Percentiles rank a stretch among this genome's conserved stretches.
These are phyloP conservation scores for Lasioglossum pauxillum DNA, from an alignment of 2,888 invertebrate genomes.

Conservation along the genomic window DNA sequence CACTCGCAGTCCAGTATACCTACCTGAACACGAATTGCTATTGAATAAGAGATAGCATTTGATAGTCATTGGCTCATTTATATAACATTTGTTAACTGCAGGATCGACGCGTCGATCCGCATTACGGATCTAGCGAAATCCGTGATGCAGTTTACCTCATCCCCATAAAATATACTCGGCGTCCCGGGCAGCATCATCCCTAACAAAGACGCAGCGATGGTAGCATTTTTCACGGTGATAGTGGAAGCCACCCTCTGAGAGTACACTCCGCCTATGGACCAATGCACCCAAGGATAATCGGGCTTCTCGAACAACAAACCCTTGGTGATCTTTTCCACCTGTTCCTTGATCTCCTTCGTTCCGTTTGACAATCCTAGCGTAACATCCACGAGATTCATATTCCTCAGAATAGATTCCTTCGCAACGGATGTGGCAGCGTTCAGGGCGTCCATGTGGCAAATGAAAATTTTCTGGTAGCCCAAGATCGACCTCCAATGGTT, in stretches of 20 bases:
- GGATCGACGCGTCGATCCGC: too few species aligned
- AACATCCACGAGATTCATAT: slow-evolving; percentile 90
- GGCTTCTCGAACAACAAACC: slow-evolving; percentile 88
- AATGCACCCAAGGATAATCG: slow-evolving; percentile 91
- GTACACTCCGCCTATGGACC: slow-evolving; percentile 90
- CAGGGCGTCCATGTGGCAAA: slow-evolving; percentile 88
- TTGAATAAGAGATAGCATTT: neutral
- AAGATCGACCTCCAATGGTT: slow-evolving; percentile 89
- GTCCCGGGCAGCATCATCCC: slow-evolving; percentile 94
- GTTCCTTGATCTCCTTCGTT: slow-evolving; percentile 86
- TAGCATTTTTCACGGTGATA: slow-evolving; percentile 86
- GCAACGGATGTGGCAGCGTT: slow-evolving; percentile 84
- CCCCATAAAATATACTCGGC: slow-evolving; percentile 95
- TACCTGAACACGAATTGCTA: slow-evolving; percentile 68
- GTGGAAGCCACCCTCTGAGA: slow-evolving; percentile 87
- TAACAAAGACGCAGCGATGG: slow-evolving; percentile 89
- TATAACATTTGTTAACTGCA: too few species aligned
- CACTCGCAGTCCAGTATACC: slow-evolving; percentile 79
- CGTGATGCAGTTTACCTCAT: slow-evolving; percentile 89
- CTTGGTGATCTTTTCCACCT: slow-evolving; percentile 86
- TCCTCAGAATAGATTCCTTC: slow-evolving; percentile 87
- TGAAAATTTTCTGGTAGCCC: slow-evolving; percentile 88
- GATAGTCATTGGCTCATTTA: neutral
- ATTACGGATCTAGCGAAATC: neutral
- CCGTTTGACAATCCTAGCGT: slow-evolving; percentile 87